These are phyloP conservation scores for Pogonomyrmex californicus DNA, from an alignment of 1,140 invertebrate genomes.

Conservation along the genomic window DNA sequence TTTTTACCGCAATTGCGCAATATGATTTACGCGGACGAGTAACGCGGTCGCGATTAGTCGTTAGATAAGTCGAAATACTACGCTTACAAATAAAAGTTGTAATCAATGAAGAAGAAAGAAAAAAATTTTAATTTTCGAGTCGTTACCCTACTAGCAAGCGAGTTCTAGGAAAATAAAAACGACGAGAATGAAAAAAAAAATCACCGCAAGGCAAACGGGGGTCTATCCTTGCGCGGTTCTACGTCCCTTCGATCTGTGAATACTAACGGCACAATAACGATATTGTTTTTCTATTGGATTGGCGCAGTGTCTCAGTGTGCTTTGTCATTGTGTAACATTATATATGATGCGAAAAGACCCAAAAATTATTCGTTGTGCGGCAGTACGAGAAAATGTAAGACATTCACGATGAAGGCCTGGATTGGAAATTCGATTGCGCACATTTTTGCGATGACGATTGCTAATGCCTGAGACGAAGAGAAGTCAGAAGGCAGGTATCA, in stretches of 20 bases:
- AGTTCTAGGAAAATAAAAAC: conserved; percentile 36
- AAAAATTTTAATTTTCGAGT: conserved; percentile 65
- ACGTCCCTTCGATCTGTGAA: conserved; percentile 61
- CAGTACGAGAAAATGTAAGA: conserved; percentile 34
- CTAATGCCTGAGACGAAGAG: not conserved
- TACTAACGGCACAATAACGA: conserved; percentile 72
- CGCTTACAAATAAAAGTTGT: conserved; percentile 79
- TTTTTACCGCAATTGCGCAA: conserved; percentile 47
- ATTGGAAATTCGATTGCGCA: conserved; percentile 7
- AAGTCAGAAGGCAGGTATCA: not conserved
- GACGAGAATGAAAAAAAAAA: conserved; percentile 25
- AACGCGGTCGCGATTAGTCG: conserved; percentile 65
- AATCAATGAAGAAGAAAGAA: conserved; percentile 13
- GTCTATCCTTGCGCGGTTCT: conserved; percentile 37
- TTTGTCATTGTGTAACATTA: conserved; percentile 77
- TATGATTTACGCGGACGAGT: conserved; percentile 51
- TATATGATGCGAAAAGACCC: conserved; percentile 65
- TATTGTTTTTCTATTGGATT: conserved; percentile 76
- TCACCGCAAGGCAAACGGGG: conserved; percentile 13
- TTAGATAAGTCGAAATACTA: conserved; percentile 82
- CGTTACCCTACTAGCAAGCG: conserved; percentile 59
- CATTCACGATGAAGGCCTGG: not conserved
- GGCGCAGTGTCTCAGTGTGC: conserved; percentile 81
- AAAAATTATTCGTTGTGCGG: conserved; percentile 48
- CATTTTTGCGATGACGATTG: not conserved